These are phyloP conservation scores for Bombus difficillimus DNA, from an alignment of 1,140 invertebrate genomes.

Conservation along the genomic window DNA sequence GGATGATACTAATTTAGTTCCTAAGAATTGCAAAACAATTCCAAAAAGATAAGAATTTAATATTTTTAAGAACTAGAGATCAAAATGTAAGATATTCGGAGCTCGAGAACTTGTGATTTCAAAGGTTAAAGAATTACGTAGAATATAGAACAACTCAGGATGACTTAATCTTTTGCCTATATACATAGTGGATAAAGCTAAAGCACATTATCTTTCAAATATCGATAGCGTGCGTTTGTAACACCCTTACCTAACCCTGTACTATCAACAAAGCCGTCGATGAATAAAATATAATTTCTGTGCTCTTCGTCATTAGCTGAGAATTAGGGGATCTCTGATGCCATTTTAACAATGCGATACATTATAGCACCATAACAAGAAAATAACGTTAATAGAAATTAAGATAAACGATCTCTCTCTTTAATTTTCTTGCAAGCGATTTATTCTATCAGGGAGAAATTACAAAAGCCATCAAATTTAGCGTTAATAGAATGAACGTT, in stretches of 20 bases:
- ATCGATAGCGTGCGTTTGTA: background rate
- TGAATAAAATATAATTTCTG: background rate
- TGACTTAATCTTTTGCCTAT: background rate
- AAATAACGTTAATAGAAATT: background rate
- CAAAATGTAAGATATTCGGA: background rate
- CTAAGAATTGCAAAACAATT: background rate
- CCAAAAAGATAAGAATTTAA: background rate
- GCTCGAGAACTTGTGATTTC: background rate
- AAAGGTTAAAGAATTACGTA: background rate
- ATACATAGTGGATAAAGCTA: background rate
- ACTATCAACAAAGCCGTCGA: background rate
- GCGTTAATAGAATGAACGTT: background rate
- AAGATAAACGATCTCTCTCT: background rate
- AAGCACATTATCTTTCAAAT: constrained; percentile 10
- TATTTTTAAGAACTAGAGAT: no score
- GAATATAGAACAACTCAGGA: background rate
- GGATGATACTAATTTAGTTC: no score
- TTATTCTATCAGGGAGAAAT: background rate
- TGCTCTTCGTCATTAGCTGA: background rate
- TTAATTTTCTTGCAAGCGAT: background rate
- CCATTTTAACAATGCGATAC: background rate
- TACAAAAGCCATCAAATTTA: no score
- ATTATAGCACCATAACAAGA: no score
- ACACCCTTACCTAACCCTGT: background rate
- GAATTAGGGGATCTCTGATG: background rate